Percentiles rank a stretch among this genome's conserved stretches.
Evolutionary conservation across 30 jellyfish, hydroid and myxozoan species (phyloP).

Genomic region (Calvadosia cruxmelitensis): DNA sequence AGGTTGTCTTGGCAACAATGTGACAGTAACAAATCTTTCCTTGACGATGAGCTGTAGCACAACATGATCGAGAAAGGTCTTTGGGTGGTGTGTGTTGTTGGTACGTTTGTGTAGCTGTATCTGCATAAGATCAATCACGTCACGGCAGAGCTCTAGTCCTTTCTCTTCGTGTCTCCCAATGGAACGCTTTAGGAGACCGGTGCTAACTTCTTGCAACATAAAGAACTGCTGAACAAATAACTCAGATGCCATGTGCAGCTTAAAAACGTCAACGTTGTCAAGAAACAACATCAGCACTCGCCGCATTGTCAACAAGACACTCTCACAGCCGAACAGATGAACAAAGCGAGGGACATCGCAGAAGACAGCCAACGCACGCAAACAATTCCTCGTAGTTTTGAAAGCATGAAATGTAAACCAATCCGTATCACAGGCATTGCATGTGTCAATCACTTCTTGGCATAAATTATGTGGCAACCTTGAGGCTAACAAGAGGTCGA

Average conservation of each 20-base stretch:
- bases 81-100: background rate
- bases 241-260: background rate
- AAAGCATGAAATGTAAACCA: background rate
- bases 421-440: background rate
- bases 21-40: background rate
- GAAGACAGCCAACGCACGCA: background rate
- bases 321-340: background rate
- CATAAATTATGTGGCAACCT: background rate
- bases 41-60: background rate
- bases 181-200: background rate
- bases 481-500: background rate
- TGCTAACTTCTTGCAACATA: background rate
- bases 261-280: background rate
- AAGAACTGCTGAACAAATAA: background rate
- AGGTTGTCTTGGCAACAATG: background rate
- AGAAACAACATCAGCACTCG: background rate
- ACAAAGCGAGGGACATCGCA: background rate
- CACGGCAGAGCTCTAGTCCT: background rate
- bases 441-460: background rate
- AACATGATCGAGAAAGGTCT: background rate
- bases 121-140: background rate
- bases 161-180: background rate
- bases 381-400: background rate
- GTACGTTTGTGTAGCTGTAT: background rate
- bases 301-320: background rate